Evolutionary conservation across 2,113 vertebrate genomes (phyloP).

Genomic region (Malurus alboscapulatus): DNA sequence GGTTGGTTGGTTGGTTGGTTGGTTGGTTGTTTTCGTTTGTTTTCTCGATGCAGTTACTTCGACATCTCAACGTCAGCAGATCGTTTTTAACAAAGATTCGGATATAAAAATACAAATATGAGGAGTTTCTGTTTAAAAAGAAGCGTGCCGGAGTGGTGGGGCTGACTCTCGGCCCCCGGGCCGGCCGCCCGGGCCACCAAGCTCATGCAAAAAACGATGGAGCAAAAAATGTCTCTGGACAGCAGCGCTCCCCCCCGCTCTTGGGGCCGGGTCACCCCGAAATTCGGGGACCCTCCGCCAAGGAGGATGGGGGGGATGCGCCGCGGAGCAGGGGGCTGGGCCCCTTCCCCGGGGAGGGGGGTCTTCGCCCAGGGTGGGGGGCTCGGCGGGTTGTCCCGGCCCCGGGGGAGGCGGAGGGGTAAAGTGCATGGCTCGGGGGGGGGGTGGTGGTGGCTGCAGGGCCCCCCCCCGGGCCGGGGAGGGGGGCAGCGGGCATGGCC

Average conservation of each 20-base stretch:
- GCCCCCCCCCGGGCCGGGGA: neutral
- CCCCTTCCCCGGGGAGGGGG: neutral
- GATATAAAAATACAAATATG: constrained; percentile 98
- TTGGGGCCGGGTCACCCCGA: constrained; percentile 21
- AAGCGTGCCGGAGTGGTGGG: constrained; percentile 85
- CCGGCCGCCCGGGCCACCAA: constrained; percentile 82
- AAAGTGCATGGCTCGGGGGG: constrained; percentile 57
- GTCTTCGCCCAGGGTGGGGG: neutral
- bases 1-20: neutral
- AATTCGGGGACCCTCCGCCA: constrained; percentile 42
- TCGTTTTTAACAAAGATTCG: constrained; percentile 92
- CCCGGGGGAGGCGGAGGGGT: constrained; percentile 3
- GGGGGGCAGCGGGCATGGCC: constrained; percentile 73
- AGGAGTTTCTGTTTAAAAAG: constrained; percentile 89
- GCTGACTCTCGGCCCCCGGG: constrained; percentile 78
- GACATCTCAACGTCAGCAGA: constrained; percentile 85
- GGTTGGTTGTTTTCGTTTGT: constrained; percentile 16
- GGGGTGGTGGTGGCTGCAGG: neutral
- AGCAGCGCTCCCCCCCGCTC: constrained; percentile 60
- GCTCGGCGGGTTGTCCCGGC: neutral
- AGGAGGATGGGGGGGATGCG: neutral
- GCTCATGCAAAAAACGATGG: constrained; percentile 91
- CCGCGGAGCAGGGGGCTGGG: neutral
- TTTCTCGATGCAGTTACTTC: constrained; percentile 79
- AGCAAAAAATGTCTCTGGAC: constrained; percentile 76